Percentiles rank a stretch among this genome's conserved stretches.
Conservation (phyloP, 2,797 vertebrate species). For the Sciurus carolinensis region DNA sequence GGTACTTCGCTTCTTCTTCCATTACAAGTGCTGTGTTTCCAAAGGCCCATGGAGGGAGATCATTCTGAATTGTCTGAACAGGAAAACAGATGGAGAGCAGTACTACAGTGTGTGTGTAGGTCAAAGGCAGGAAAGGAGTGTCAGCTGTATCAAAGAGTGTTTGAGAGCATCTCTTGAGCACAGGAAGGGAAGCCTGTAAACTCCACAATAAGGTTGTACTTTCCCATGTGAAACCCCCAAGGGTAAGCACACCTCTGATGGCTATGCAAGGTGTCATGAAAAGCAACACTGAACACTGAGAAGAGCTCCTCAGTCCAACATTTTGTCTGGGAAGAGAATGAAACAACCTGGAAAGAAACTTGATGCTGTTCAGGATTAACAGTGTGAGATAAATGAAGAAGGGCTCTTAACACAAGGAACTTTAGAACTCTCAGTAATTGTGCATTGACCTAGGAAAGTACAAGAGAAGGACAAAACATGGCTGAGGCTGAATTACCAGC, state of each 20-base stretch:
- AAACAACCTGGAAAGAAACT: not conserved
- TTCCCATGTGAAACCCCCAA: not conserved
- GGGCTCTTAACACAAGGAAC: not conserved
- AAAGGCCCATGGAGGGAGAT: not conserved
- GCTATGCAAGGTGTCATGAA: not conserved
- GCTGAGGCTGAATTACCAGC: not conserved
- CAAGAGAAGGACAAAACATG: not conserved
- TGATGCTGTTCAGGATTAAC: not conserved
- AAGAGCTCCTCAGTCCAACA: not conserved
- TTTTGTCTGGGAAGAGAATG: constrained; percentile 22
- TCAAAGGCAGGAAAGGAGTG: not conserved
- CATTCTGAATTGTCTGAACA: not conserved
- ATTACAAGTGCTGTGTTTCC: not conserved
- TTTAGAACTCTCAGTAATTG: not conserved
- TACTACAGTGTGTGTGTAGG: not conserved
- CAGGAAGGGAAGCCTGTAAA: not conserved
- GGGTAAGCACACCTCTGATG: not conserved
- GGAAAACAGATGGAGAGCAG: not conserved
- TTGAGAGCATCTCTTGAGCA: not conserved
- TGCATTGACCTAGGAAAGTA: not conserved
- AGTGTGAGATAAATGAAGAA: not conserved
- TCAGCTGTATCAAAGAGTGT: not conserved
- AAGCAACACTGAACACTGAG: not conserved
- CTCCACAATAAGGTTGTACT: not conserved
- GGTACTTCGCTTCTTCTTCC: not conserved